Percentiles rank a stretch among this genome's conserved stretches.
Conservation (phyloP, 2,888 invertebrate genomes). For the Venusia cambrica region DNA sequence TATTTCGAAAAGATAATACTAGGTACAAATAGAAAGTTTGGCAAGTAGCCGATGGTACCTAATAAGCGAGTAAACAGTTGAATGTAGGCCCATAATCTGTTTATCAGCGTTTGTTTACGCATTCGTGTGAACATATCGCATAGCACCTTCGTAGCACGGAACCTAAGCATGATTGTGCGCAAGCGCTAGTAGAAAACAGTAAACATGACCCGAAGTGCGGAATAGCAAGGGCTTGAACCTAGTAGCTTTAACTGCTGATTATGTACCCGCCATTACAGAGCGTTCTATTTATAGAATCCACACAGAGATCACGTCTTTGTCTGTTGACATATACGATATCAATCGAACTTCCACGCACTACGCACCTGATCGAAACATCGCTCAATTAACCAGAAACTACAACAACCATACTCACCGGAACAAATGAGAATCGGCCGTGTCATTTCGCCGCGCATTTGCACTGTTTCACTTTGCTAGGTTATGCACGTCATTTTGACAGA, state of each 20-base stretch:
- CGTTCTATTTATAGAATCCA: constrained; percentile 73
- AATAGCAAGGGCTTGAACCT: constrained; percentile 53
- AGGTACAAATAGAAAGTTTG: constrained; percentile 1
- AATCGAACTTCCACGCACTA: constrained; percentile 40
- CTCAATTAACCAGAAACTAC: constrained; percentile 58
- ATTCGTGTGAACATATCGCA: constrained; percentile 31
- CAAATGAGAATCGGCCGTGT: constrained; percentile 49
- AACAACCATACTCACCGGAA: constrained; percentile 59
- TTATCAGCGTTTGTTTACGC: constrained; percentile 40
- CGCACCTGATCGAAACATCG: constrained; percentile 58
- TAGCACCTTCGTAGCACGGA: constrained; percentile 41
- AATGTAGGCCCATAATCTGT: constrained; percentile 24
- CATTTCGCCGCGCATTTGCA: constrained; percentile 58
- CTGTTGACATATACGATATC: constrained; percentile 68
- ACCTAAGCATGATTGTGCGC: constrained; percentile 38
- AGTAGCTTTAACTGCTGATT: constrained; percentile 66
- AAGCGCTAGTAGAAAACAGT: constrained; percentile 26
- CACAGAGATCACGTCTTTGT: constrained; percentile 78
- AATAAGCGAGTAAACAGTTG: constrained; percentile 20
- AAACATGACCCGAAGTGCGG: constrained; percentile 37
- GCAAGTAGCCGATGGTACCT: constrained; percentile 2
- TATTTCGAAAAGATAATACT: too few relatives aligned
- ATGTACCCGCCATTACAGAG: constrained; percentile 62
- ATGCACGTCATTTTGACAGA: constrained; percentile 74
- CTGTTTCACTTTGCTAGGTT: constrained; percentile 58